phyloP scores from a whole-genome alignment of 2,113 vertebrate species.

The Myiozetetes cayanensis region DNA sequence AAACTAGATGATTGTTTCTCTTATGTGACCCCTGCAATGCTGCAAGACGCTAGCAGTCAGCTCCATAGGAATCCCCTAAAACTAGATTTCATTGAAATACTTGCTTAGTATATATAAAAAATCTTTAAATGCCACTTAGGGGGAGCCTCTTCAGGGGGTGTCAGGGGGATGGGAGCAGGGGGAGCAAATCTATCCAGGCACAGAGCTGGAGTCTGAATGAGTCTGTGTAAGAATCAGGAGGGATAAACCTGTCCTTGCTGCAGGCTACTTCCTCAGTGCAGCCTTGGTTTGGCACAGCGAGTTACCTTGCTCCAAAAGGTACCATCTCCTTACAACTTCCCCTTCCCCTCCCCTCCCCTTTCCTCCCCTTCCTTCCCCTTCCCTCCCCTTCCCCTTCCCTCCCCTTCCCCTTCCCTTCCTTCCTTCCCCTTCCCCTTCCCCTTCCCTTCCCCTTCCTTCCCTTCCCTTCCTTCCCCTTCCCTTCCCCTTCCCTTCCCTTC shows the following conservation, averaged over 20 bases:
- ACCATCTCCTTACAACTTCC: conserved; percentile 35
- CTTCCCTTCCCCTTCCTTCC: not conserved
- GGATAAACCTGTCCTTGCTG: conserved; percentile 63
- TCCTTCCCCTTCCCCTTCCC: too few species aligned
- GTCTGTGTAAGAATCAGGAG: not conserved
- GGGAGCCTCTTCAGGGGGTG: not conserved
- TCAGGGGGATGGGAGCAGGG: not conserved
- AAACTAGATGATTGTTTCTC: conserved; percentile 64
- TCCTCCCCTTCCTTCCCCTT: not conserved
- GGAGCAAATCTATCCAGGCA: conserved; percentile 12
- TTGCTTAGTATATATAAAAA: conserved; percentile 53
- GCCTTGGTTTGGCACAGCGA: conserved; percentile 28
- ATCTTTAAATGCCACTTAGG: conserved; percentile 62
- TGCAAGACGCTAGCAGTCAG: conserved; percentile 61
- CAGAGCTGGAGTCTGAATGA: conserved; percentile 19
- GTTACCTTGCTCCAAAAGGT: conserved; percentile 62
- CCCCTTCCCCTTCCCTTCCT: not conserved
- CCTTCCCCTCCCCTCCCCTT: not conserved
- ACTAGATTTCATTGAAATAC: conserved; percentile 67
- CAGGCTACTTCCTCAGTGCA: conserved; percentile 28
- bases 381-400: not conserved
- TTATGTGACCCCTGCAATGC: conserved; percentile 67
- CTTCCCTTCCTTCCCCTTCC: not conserved
- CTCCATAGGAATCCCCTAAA: conserved; percentile 63
- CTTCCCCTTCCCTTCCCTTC: too few species aligned